Conservation (phyloP, 2,888 invertebrate species). For the Tenthredo livida region DNA sequence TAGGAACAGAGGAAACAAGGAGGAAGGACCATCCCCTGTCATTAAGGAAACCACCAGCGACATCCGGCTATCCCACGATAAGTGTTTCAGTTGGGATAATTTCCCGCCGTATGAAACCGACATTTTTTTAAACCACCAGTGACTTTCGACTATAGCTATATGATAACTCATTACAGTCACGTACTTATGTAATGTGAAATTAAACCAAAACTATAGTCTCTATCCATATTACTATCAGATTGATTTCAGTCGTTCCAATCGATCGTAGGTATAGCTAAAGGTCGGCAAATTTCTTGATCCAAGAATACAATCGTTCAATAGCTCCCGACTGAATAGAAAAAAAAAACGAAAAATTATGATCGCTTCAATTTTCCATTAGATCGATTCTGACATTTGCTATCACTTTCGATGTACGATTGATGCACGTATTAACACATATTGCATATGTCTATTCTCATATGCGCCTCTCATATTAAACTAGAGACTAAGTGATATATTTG, state of each 20-base stretch:
- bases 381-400: background rate
- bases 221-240: too few species aligned
- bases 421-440: background rate
- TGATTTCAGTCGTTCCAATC: background rate
- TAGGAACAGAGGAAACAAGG: constrained; percentile 24
- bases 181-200: background rate
- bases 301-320: background rate
- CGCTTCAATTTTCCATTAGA: background rate
- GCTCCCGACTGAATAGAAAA: background rate
- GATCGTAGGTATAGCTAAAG: too few species aligned
- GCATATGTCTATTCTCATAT: background rate
- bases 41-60: constrained; percentile 52
- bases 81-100: constrained; percentile 47
- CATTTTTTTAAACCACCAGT: background rate
- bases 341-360: background rate
- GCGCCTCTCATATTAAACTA: background rate
- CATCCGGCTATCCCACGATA: constrained; percentile 51
- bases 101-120: background rate
- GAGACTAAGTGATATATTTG: background rate
- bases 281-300: background rate
- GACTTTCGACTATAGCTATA: background rate
- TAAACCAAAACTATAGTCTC: too few species aligned
- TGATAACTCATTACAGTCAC: background rate
- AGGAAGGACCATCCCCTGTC: constrained; percentile 54
- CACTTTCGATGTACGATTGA: background rate